Conservation (phyloP, 92 coral and sea anemone species). For the Hydrozoanthus gracilis region DNA sequence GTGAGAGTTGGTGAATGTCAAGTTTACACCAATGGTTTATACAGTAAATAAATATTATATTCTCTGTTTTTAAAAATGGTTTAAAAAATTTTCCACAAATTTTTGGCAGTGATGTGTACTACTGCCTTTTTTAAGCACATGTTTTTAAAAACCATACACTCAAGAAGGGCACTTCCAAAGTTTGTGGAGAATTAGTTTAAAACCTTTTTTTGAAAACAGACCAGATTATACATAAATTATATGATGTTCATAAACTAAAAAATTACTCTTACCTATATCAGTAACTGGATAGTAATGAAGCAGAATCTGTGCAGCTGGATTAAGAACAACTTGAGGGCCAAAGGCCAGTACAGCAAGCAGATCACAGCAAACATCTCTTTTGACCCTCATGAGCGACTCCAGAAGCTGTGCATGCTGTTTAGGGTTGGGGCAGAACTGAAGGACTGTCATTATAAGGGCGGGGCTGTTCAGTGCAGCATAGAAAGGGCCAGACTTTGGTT, state of each 20-base stretch:
- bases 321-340: slow-evolving; percentile 93
- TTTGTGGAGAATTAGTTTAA: too few relatives aligned
- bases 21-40: too few relatives aligned
- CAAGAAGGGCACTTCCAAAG: too few relatives aligned
- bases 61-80: too few relatives aligned
- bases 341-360: slow-evolving; percentile 96
- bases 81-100: too few relatives aligned
- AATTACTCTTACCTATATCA: slow-evolving; percentile 74
- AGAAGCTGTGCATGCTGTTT: slow-evolving; percentile 97
- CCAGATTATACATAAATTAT: not conserved
- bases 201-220: too few relatives aligned
- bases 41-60: too few relatives aligned
- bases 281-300: slow-evolving; percentile 90
- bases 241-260: not conserved
- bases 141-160: too few relatives aligned
- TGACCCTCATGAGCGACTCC: slow-evolving; percentile 94
- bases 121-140: too few relatives aligned
- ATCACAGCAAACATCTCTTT: slow-evolving; percentile 91
- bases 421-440: slow-evolving; percentile 93
- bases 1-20: too few relatives aligned
- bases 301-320: slow-evolving; percentile 92
- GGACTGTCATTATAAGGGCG: slow-evolving; percentile 86
- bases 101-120: too few relatives aligned
- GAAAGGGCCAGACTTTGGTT: slow-evolving; percentile 67
- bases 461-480: slow-evolving; percentile 91